Evolutionary conservation across 2,113 vertebrate species (phyloP).

Genomic region (Vireo altiloquus): DNA sequence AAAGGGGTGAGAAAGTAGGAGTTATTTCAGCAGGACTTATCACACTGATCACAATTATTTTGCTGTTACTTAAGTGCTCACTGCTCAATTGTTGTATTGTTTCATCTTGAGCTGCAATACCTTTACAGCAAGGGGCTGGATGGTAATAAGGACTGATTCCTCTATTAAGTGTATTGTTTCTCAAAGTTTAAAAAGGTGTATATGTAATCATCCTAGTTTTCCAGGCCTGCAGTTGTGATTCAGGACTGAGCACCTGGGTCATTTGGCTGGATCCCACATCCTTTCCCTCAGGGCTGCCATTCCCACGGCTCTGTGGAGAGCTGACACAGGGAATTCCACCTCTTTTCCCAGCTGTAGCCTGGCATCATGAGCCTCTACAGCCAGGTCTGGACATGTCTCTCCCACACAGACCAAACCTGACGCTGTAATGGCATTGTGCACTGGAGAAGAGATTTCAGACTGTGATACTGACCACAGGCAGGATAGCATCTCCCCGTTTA

Average conservation of each 20-base stretch:
- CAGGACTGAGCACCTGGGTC: neutral
- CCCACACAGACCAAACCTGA: neutral
- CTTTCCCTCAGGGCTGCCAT: rapidly evolving
- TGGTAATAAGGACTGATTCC: neutral
- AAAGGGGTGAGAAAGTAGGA: neutral
- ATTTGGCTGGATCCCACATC: neutral
- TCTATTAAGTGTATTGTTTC: neutral
- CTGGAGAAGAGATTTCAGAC: neutral
- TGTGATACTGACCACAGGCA: neutral
- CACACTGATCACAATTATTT: neutral
- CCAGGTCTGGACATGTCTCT: neutral
- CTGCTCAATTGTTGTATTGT: neutral
- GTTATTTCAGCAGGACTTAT: conserved; percentile 11
- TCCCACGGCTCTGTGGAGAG: neutral
- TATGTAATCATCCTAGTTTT: neutral
- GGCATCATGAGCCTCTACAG: neutral
- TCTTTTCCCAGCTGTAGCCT: neutral
- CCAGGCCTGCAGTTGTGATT: neutral
- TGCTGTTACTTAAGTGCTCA: neutral
- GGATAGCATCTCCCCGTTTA: rapidly evolving
- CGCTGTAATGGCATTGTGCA: rapidly evolving
- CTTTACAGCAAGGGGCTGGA: neutral
- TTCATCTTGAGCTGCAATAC: neutral
- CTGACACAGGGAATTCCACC: rapidly evolving
- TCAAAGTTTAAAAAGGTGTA: neutral